A percentile compares a stretch with the other conserved stretches of the same genome.
Evolutionary conservation across 2,797 vertebrate species (phyloP).

Genomic region (Hapalemur alaotrensis): DNA sequence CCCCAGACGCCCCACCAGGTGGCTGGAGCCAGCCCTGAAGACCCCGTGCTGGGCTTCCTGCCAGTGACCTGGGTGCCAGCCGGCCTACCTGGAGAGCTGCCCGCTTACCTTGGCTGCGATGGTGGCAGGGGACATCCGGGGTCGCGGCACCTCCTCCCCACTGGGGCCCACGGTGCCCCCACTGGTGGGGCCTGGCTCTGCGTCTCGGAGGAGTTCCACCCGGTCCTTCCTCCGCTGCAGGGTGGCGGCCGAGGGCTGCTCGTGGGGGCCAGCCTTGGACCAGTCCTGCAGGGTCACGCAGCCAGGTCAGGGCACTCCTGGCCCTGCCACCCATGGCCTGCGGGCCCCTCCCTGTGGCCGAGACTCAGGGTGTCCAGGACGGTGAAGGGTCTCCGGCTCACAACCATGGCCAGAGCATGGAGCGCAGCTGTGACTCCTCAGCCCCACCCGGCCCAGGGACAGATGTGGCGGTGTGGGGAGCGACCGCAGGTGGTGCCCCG

Average conservation of each 20-base stretch:
- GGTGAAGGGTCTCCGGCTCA: background rate
- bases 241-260: slow-evolving; percentile 87
- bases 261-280: slow-evolving; percentile 92
- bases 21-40: background rate
- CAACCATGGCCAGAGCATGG: background rate
- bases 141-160: slow-evolving; percentile 87
- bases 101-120: slow-evolving; percentile 92
- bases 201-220: slow-evolving; percentile 90
- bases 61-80: background rate
- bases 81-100: rapidly evolving
- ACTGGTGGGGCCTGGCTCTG: slow-evolving; percentile 84
- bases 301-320: background rate
- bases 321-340: background rate
- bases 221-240: slow-evolving; percentile 93
- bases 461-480: background rate
- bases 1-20: rapidly evolving
- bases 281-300: slow-evolving; percentile 88
- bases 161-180: slow-evolving; percentile 81
- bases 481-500: background rate
- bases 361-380: background rate
- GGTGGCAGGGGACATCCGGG: slow-evolving; percentile 91
- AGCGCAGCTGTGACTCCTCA: background rate
- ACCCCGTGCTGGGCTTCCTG: background rate
- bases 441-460: background rate
- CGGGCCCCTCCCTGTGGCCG: background rate